Conservation (phyloP, 2,888 invertebrate genomes). For the Chromoteleia sp. region DNA sequence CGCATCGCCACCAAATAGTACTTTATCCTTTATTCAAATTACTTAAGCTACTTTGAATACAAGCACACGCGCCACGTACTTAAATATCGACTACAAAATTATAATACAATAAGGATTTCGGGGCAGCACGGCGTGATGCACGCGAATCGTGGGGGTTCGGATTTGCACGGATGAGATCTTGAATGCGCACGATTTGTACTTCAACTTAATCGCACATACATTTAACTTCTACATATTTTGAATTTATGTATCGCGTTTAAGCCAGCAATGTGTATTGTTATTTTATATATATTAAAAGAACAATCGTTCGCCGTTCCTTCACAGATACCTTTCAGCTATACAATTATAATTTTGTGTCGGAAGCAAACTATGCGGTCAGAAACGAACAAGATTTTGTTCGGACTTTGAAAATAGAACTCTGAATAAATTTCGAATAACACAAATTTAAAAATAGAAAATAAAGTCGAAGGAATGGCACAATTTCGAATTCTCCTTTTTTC, state of each 20-base stretch:
- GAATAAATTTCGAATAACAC: no score
- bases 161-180: conserved; percentile 60
- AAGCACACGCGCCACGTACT: conserved; percentile 75
- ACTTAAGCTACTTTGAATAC: conserved; percentile 81
- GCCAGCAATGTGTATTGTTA: conserved; percentile 27
- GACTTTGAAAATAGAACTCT: no score
- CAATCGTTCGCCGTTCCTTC: background rate
- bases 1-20: conserved; percentile 79
- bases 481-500: background rate
- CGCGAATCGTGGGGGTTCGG: conserved; percentile 60
- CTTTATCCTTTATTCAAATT: conserved; percentile 83
- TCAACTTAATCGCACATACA: conserved; percentile 57
- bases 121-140: conserved; percentile 65
- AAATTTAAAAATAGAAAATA: background rate
- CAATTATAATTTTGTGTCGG: no score
- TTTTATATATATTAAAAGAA: conserved; percentile 21
- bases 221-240: conserved; percentile 42
- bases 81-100: conserved; percentile 78
- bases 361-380: no score
- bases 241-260: conserved; percentile 50
- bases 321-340: background rate
- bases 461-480: background rate
- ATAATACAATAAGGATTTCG: conserved; percentile 82
- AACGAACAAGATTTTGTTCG: no score
- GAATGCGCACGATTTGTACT: conserved; percentile 68